Conservation (phyloP, 2,888 invertebrate species). For the Cheilosia urbana region DNA sequence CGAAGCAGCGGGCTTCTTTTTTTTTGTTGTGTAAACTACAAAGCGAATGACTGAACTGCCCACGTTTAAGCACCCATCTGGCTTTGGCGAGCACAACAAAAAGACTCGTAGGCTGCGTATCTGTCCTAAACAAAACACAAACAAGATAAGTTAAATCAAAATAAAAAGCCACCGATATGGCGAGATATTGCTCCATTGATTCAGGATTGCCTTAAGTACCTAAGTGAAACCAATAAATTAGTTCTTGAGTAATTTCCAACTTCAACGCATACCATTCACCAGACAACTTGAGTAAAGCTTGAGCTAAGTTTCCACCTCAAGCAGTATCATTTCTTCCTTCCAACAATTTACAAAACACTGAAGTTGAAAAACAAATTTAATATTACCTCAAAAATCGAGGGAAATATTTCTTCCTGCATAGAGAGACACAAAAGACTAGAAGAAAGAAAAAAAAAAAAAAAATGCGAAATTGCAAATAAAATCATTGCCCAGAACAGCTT, state of each 20-base stretch:
- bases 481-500: conserved; percentile 57
- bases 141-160: no score
- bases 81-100: no score
- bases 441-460: conserved; percentile 18
- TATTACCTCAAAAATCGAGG: neutral
- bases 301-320: neutral
- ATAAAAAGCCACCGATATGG: no score
- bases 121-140: no score
- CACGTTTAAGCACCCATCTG: no score
- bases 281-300: neutral
- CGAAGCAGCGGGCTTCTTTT: no score
- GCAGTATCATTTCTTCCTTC: conserved; percentile 7
- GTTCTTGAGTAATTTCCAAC: neutral
- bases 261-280: neutral
- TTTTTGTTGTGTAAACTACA: no score
- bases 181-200: neutral
- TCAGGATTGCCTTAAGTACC: neutral
- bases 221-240: neutral
- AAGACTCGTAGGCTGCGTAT: no score
- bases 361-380: conserved; percentile 46
- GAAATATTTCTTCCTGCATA: conserved; percentile 25
- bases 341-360: conserved; percentile 14
- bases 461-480: conserved; percentile 50
- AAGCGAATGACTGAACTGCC: no score
- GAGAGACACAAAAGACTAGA: conserved; percentile 9